Evolutionary conservation across 2,888 invertebrate genomes (phyloP), one percentile per base, ranked within the genome.

Genomic region (Meteorus colon): DNA sequence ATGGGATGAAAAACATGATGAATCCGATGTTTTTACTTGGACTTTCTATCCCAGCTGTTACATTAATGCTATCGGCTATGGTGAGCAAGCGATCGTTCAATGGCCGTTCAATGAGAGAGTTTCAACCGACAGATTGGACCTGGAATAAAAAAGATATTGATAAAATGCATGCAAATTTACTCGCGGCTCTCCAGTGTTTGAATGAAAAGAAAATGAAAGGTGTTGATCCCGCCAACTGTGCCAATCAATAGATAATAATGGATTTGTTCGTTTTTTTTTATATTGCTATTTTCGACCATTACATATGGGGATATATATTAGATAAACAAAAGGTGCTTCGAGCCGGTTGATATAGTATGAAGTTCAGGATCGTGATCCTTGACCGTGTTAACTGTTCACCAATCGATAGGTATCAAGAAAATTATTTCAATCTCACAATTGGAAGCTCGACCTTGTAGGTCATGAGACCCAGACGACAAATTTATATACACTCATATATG

Each of bases 1-100:
- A 88, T 65, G 88, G 88, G 0, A 76, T 88, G 79, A 88, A 86
- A 77, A 88, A 88, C 65, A 84, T 88, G 24, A 88, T 88, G 87
- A 86, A 86, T 66, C 88, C 88, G 8, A 85, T 85, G 74, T 88
- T 88, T 78, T 75, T 88, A 6, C 73, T 88, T 8, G 88, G 88
- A 0, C 85, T 88, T 83, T 87, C 87, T 0, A 84, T 88, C 24
- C 88, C 88, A 0, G 86, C 86, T 14, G 80, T 88, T 60, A 88
- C 88, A 0, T 78, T 88, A 14, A 87, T 88, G 87, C 82, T 88
- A 1, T 85, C 86, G 1, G 88, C 87, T 0, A 82, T 88, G 1
- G 84, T 88, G 4, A 86, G 86, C 24, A 87, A 86, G 24, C 80
- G 87, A 29, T 87, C 88, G 0, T 68, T 86, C 19, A 19, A 55